A percentile compares a stretch with the other conserved stretches of the same genome.
Evolutionary conservation across 2,113 vertebrate genomes (phyloP).

Genomic region (Zapus hudsonius): DNA sequence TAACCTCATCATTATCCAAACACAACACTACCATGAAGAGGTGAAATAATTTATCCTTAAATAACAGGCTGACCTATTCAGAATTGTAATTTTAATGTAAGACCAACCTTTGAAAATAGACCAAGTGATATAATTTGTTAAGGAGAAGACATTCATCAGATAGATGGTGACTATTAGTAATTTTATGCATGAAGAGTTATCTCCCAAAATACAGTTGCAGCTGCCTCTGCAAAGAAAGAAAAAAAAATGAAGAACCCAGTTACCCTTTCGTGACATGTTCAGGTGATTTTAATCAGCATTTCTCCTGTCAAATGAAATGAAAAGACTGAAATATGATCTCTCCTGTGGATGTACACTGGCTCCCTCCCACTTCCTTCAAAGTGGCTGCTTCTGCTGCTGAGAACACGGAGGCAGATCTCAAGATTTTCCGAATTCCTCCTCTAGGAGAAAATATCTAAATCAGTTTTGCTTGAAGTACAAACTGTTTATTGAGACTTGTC

Average conservation of each 20-base stretch:
- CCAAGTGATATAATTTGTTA: constrained; percentile 88
- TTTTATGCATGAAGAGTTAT: constrained; percentile 85
- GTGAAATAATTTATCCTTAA: constrained; percentile 85
- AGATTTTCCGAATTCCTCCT: not conserved
- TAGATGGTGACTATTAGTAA: constrained; percentile 85
- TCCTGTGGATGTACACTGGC: not conserved
- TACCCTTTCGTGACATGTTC: constrained; percentile 73
- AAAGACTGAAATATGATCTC: constrained; percentile 64
- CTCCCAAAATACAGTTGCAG: constrained; percentile 75
- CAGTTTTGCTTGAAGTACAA: not conserved
- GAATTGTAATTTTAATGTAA: constrained; percentile 87
- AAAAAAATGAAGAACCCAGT: constrained; percentile 73
- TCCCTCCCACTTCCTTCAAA: constrained; percentile 28
- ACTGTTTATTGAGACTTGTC: not conserved
- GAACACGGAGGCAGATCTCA: not conserved
- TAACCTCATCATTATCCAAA: constrained; percentile 82
- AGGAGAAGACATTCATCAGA: constrained; percentile 83
- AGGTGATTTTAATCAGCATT: constrained; percentile 81
- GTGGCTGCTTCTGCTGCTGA: not conserved
- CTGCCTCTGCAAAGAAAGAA: constrained; percentile 63
- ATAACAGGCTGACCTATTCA: constrained; percentile 87
- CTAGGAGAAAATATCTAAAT: not conserved
- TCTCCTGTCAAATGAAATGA: constrained; percentile 70
- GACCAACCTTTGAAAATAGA: constrained; percentile 88
- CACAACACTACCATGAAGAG: constrained; percentile 80